phyloP scores from a whole-genome alignment of 2,797 vertebrate species.

The Pipistrellus pygmaeus region DNA sequence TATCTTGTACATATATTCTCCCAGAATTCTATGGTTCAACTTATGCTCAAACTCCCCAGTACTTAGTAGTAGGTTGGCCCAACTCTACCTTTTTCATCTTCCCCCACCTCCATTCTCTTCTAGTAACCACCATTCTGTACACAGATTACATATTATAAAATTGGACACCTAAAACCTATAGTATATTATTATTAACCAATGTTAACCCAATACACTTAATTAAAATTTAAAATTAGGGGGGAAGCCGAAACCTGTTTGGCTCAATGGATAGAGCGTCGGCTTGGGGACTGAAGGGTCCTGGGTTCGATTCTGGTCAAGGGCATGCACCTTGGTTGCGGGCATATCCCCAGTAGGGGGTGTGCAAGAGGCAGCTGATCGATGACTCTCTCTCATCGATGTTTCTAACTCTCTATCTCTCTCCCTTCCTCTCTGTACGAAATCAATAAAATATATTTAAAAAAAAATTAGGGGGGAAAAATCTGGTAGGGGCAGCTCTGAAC shows the following conservation, averaged over 20 bases:
- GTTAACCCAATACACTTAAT: background rate
- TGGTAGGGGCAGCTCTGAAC: background rate
- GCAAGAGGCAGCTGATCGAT: no score
- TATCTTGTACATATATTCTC: slow-evolving; percentile 10
- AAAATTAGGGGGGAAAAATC: background rate
- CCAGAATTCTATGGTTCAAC: background rate
- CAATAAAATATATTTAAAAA: no score
- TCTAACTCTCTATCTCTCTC: no score
- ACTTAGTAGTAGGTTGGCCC: background rate
- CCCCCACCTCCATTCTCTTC: background rate
- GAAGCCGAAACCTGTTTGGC: no score
- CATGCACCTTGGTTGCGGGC: no score
- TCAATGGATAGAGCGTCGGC: no score
- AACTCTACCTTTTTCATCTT: background rate
- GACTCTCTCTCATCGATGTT: no score
- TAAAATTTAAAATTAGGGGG: background rate
- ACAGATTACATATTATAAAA: no score
- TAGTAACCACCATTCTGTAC: background rate
- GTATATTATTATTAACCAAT: background rate
- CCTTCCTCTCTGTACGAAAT: no score
- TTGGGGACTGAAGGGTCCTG: no score
- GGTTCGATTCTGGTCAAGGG: no score
- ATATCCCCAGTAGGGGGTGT: no score
- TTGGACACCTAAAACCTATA: background rate
- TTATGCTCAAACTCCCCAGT: background rate